Conservation (phyloP, 2,113 vertebrate species). For the Xyliphius kryptos region DNA sequence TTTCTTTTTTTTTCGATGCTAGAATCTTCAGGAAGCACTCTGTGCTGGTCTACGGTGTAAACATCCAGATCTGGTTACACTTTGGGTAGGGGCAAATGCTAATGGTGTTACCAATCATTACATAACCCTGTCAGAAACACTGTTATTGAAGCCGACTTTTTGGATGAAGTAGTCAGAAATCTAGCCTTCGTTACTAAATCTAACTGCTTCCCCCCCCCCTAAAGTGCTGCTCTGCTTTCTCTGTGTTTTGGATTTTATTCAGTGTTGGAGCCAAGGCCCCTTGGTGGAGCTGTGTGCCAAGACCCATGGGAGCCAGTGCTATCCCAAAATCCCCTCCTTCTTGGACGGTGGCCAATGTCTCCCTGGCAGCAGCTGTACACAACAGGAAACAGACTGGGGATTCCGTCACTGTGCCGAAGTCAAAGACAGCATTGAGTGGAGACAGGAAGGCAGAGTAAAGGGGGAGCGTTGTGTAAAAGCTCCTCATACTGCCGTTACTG, state of each 20-base stretch:
- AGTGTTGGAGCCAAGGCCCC: conserved; percentile 32
- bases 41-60: too few relatives aligned
- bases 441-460: conserved; percentile 67
- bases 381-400: conserved; percentile 89
- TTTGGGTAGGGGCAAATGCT: too few relatives aligned
- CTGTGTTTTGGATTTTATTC: conserved; percentile 34
- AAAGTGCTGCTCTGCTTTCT: too few relatives aligned
- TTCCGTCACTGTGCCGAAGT: conserved; percentile 72
- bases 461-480: conserved; percentile 28
- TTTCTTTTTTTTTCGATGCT: too few relatives aligned
- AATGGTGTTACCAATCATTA: too few relatives aligned
- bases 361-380: conserved; percentile 81
- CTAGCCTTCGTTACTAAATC: too few relatives aligned
- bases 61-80: too few relatives aligned
- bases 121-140: too few relatives aligned
- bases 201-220: too few relatives aligned
- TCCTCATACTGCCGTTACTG: conserved; percentile 20
- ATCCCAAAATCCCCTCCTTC: conserved; percentile 58
- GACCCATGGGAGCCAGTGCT: conserved; percentile 37
- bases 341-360: conserved; percentile 66
- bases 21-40: too few relatives aligned
- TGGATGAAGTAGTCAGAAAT: too few relatives aligned
- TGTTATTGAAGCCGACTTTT: too few relatives aligned
- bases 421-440: conserved; percentile 68
- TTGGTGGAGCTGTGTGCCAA: conserved; percentile 31